Evolutionary conservation across 2,888 invertebrate genomes (phyloP).

Genomic region (Campaea margaritaria): DNA sequence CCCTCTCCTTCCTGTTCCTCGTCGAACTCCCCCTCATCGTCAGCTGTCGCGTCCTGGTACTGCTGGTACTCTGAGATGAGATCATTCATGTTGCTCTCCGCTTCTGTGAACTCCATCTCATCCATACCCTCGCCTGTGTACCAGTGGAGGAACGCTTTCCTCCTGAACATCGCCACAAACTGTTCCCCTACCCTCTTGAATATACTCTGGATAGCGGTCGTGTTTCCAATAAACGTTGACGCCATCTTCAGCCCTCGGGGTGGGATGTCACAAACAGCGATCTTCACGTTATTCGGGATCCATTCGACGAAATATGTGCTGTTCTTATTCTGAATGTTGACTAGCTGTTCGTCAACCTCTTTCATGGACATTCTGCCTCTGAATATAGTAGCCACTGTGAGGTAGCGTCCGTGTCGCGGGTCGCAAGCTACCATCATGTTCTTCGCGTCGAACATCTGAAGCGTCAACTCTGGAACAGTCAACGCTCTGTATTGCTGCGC

Average conservation of each 20-base stretch:
- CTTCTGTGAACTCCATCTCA: constrained; percentile 96
- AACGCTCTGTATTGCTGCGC: constrained; percentile 95
- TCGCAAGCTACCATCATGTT: constrained; percentile 96
- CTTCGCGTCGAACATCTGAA: constrained; percentile 87
- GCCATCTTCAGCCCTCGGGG: constrained; percentile 92
- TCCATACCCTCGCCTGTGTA: constrained; percentile 97
- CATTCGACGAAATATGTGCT: constrained; percentile 92
- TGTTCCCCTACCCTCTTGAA: constrained; percentile 95
- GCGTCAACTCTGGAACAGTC: constrained; percentile 95
- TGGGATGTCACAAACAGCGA: constrained; percentile 92
- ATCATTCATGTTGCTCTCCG: constrained; percentile 93
- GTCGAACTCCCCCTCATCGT: constrained; percentile 84
- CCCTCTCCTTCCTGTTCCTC: constrained; percentile 83
- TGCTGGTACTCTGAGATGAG: constrained; percentile 91
- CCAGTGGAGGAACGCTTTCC: constrained; percentile 99
- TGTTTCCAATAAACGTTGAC: constrained; percentile 94
- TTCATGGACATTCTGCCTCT: constrained; percentile 97
- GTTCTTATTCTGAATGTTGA: constrained; percentile 92
- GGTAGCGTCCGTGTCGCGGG: constrained; percentile 94
- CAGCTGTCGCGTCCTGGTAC: constrained; percentile 87
- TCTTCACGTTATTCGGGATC: constrained; percentile 92
- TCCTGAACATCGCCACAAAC: constrained; percentile 96
- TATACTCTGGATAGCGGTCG: constrained; percentile 93
- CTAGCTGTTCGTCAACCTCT: constrained; percentile 92
- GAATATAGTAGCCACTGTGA: constrained; percentile 96